These are phyloP conservation scores for Globodera rostochiensis DNA, from an alignment of 1,140 invertebrate genomes.

Conservation along the genomic window DNA sequence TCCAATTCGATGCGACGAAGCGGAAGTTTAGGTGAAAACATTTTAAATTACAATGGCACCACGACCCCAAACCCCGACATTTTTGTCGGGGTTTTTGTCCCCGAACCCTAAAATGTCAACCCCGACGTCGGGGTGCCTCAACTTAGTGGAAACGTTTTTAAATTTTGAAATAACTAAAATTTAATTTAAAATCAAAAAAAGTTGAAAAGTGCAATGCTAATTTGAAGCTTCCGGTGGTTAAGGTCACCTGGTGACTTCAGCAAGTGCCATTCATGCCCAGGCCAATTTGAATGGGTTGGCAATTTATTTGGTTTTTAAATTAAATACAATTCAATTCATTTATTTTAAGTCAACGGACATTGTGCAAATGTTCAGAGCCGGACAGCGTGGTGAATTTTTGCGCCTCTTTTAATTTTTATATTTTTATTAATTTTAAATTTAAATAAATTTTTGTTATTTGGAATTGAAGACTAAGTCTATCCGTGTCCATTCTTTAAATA, in stretches of 20 bases:
- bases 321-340: no score
- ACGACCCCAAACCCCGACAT: background rate
- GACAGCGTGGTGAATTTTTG: no score
- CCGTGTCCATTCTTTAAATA: no score
- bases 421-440: background rate
- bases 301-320: background rate
- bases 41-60: background rate
- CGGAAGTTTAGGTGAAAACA: background rate
- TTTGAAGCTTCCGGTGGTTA: background rate
- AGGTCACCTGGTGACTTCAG: background rate
- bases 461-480: background rate
- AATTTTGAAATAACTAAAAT: no score
- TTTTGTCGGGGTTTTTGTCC: background rate
- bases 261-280: background rate
- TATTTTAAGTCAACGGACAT: no score
- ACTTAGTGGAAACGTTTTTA: no score
- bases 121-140: no score
- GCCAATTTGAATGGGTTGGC: background rate
- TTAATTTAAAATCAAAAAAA: no score
- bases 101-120: no score
- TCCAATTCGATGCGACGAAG: background rate
- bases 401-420: background rate
- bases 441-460: background rate
- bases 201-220: no score
- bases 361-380: no score